Evolutionary conservation across 2,888 invertebrate genomes (phyloP).

Genomic region (Conistra vaccinii): DNA sequence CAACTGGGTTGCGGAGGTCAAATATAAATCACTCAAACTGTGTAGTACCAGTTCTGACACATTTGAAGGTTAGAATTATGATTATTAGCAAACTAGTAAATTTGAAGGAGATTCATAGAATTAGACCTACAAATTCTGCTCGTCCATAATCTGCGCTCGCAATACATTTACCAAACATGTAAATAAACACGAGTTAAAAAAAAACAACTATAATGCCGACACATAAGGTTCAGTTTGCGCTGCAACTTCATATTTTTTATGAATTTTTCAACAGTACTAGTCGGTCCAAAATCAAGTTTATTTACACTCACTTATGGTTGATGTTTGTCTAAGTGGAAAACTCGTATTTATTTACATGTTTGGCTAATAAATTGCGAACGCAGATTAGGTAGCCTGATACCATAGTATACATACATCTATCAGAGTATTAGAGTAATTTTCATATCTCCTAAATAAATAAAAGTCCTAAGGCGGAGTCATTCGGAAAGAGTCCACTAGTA

Average conservation of each 20-base stretch:
- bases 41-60: background rate
- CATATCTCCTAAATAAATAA: slow-evolving; percentile 72
- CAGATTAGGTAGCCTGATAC: background rate
- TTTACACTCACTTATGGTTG: no score
- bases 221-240: no score
- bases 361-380: no score
- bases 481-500: slow-evolving; percentile 86
- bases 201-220: no score
- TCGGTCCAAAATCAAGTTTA: no score
- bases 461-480: slow-evolving; percentile 74
- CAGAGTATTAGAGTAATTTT: slow-evolving; percentile 50
- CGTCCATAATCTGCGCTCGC: no score
- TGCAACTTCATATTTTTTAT: no score
- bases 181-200: no score
- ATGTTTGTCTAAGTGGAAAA: no score
- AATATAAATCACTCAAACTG: background rate
- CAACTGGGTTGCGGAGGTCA: slow-evolving; percentile 12
- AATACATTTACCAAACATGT: no score
- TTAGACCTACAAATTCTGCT: background rate
- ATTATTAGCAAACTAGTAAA: background rate
- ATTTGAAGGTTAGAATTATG: background rate
- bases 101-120: background rate
- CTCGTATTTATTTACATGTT: no score
- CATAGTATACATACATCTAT: background rate
- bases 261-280: no score